Conservation (phyloP, 2,888 invertebrate species). For the Anthrax anthrax region DNA sequence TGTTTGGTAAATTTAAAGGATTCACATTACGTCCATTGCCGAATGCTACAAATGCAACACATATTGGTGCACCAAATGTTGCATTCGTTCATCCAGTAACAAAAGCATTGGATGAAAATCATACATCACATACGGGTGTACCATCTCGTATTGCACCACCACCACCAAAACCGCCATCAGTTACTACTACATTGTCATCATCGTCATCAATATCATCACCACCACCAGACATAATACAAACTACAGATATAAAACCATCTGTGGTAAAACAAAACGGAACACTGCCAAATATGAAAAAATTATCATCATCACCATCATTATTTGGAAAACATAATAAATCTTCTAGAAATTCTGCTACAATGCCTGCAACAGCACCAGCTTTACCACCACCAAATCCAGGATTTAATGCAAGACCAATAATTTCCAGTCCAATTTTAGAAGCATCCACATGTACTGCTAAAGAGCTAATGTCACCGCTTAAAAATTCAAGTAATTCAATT, state of each 20-base stretch:
- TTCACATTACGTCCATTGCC: constrained; percentile 48
- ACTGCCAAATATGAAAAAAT: constrained; percentile 15
- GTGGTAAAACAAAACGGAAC: constrained; percentile 16
- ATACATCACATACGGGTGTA: constrained; percentile 19
- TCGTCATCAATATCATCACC: no score
- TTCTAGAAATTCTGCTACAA: background rate
- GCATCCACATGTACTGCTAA: constrained; percentile 68
- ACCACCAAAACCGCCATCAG: constrained; percentile 40
- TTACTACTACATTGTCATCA: background rate
- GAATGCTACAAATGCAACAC: constrained; percentile 19
- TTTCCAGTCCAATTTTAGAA: constrained; percentile 68
- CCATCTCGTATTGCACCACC: constrained; percentile 49
- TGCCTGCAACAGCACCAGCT: constrained; percentile 32
- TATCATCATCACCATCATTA: constrained; percentile 9
- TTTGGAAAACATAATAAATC: background rate
- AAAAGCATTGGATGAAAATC: constrained; percentile 15
- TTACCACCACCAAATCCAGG: constrained; percentile 51
- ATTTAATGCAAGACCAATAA: constrained; percentile 52
- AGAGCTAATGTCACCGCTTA: constrained; percentile 50
- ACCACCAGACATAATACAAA: background rate
- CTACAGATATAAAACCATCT: constrained; percentile 11
- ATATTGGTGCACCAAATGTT: constrained; percentile 36
- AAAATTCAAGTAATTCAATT: constrained; percentile 38
- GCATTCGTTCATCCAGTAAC: constrained; percentile 37
- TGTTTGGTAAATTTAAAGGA: constrained; percentile 79